These are phyloP conservation scores for Pelosia muscerda DNA, from an alignment of 2,888 invertebrate species.

Conservation along the genomic window DNA sequence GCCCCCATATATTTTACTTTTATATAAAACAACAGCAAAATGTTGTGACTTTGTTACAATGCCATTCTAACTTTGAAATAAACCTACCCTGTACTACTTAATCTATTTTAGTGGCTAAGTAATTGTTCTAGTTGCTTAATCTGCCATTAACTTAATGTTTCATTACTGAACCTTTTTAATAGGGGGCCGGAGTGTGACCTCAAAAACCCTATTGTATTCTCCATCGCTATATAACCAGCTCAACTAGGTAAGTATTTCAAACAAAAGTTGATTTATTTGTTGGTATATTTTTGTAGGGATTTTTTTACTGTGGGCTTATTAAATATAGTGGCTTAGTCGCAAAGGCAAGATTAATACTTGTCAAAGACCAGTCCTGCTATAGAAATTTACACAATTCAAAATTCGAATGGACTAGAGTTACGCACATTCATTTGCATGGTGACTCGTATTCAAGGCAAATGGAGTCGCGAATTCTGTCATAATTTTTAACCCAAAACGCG, in stretches of 20 bases:
- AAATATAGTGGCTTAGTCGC: too few species aligned
- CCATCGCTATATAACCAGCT: slow-evolving; percentile 21
- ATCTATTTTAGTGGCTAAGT: slow-evolving; percentile 50
- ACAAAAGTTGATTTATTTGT: slow-evolving; percentile 3
- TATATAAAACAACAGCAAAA: neutral
- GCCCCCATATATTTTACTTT: neutral
- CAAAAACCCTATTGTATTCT: slow-evolving; percentile 31
- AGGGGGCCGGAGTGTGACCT: slow-evolving; percentile 32
- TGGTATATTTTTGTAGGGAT: neutral
- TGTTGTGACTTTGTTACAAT: neutral
- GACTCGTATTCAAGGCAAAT: too few species aligned
- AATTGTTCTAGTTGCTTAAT: slow-evolving; percentile 47
- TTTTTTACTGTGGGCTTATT: neutral
- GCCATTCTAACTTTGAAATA: slow-evolving; percentile 5
- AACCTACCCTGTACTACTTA: slow-evolving; percentile 27
- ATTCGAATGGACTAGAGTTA: too few species aligned
- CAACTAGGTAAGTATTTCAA: slow-evolving; percentile 2
- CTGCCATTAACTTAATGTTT: slow-evolving; percentile 46
- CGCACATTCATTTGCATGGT: too few species aligned
- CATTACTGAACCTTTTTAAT: slow-evolving; percentile 47
- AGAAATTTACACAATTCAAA: too few species aligned
- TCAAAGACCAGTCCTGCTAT: too few species aligned
- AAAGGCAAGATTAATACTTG: too few species aligned
- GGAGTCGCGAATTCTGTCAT: too few species aligned
- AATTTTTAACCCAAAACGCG: too few species aligned